phyloP scores from a whole-genome alignment of 2,888 invertebrate species.

The Andrena trimmerana region DNA sequence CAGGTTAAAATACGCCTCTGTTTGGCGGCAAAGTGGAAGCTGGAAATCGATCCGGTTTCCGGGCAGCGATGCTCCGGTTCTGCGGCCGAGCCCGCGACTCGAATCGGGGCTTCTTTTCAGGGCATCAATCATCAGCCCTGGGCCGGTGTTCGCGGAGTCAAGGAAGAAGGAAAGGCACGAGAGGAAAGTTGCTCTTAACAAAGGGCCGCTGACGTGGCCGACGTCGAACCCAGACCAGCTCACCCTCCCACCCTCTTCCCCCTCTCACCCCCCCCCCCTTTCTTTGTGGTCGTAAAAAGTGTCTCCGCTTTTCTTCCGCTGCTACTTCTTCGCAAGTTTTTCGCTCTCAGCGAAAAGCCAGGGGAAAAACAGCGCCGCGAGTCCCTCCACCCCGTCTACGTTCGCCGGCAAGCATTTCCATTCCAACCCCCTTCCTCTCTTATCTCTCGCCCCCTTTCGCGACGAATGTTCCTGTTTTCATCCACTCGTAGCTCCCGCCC shows the following conservation, averaged over 20 bases:
- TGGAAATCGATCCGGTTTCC: conserved; percentile 16
- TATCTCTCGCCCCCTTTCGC: not conserved
- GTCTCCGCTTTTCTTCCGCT: not conserved
- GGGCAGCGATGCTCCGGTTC: not conserved
- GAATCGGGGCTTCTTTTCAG: conserved; percentile 31
- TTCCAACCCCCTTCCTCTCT: not conserved
- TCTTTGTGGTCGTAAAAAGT: conserved; percentile 9
- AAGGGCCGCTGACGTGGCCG: conserved; percentile 75
- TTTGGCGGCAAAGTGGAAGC: conserved; percentile 25
- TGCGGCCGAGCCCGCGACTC: not conserved
- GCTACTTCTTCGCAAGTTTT: not conserved
- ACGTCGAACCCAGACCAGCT: conserved; percentile 69
- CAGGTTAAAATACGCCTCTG: conserved; percentile 42
- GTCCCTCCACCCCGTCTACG: conserved; percentile 19
- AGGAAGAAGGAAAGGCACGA: conserved; percentile 61
- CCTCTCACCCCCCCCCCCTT: not conserved
- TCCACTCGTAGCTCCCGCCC: not conserved
- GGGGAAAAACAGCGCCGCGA: not conserved
- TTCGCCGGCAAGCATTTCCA: not conserved
- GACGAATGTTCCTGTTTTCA: too few relatives aligned
- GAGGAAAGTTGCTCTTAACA: conserved; percentile 77
- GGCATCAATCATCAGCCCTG: conserved; percentile 71
- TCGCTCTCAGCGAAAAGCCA: conserved; percentile 3
- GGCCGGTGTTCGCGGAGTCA: not conserved
- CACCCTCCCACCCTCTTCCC: conserved; percentile 1